Conservation (phyloP, 2,113 vertebrate genomes). For the Zootoca vivipara region DNA sequence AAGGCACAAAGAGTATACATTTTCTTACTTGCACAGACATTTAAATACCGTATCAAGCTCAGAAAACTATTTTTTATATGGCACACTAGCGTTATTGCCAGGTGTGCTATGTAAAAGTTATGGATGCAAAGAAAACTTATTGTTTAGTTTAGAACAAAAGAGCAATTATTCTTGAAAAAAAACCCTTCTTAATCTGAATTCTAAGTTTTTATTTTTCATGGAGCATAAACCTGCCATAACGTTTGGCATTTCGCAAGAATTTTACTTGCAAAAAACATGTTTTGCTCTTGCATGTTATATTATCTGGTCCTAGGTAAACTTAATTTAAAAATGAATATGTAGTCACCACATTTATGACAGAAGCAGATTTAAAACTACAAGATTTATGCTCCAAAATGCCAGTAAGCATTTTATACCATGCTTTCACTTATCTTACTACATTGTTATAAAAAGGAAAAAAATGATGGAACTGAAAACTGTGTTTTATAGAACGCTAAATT, state of each 20-base stretch:
- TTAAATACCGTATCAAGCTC: conserved; percentile 83
- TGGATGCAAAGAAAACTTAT: conserved; percentile 74
- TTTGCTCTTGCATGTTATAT: conserved; percentile 66
- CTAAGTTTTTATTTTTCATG: conserved; percentile 69
- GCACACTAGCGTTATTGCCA: conserved; percentile 78
- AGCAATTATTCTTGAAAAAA: conserved; percentile 68
- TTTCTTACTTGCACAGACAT: conserved; percentile 93
- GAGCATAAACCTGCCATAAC: conserved; percentile 77
- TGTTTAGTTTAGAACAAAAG: conserved; percentile 61
- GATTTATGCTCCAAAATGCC: conserved; percentile 80
- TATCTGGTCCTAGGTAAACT: conserved; percentile 68
- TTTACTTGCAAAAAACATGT: conserved; percentile 57
- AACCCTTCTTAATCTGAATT: conserved; percentile 47
- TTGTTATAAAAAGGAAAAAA: conserved; percentile 75
- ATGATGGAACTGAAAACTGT: conserved; percentile 74
- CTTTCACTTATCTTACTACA: conserved; percentile 73
- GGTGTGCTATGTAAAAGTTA: conserved; percentile 78
- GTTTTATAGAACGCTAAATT: conserved; percentile 81
- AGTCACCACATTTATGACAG: conserved; percentile 63
- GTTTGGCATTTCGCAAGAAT: conserved; percentile 67
- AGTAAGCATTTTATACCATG: conserved; percentile 77
- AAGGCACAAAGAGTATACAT: conserved; percentile 99
- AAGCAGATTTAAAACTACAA: conserved; percentile 69
- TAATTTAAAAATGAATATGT: conserved; percentile 56
- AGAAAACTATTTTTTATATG: conserved; percentile 79